These are phyloP conservation scores for Hippocampus mohnikei DNA, from an alignment of 2,113 vertebrate genomes.

Conservation along the genomic window DNA sequence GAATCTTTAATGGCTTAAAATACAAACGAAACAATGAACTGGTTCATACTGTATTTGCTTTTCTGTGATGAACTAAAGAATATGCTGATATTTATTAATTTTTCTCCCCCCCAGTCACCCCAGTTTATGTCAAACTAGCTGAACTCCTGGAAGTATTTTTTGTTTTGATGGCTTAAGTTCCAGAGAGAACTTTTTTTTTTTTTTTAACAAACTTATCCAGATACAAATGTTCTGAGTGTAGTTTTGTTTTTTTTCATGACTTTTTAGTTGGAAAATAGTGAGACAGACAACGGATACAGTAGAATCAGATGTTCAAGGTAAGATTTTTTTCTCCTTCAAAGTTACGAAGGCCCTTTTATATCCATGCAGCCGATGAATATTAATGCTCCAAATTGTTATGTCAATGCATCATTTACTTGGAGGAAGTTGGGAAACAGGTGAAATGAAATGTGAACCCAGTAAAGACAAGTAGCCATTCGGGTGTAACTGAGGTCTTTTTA, in stretches of 20 bases:
- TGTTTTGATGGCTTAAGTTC: not conserved
- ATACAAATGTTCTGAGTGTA: not conserved
- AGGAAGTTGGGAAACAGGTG: conserved; percentile 44
- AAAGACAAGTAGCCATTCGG: conserved; percentile 52
- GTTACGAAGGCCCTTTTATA: conserved; percentile 4
- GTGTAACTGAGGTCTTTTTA: conserved; percentile 53
- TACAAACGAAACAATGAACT: not conserved
- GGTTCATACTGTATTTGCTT: not conserved
- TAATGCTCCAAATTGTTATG: conserved; percentile 26
- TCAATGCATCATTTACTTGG: conserved; percentile 20
- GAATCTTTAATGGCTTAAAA: not conserved
- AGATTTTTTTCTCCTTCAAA: conserved; percentile 5
- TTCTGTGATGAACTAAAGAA: not conserved
- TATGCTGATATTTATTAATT: not conserved
- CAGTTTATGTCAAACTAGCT: not conserved
- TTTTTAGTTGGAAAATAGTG: not conserved
- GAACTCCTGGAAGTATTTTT: not conserved
- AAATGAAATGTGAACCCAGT: conserved; percentile 47
- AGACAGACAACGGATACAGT: too few relatives aligned
- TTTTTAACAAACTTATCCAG: not conserved
- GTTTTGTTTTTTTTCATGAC: not conserved
- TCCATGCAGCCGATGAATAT: conserved; percentile 15
- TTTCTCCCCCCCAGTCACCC: not conserved
- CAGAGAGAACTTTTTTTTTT: not conserved
- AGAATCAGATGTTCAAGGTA: not conserved